Percentiles rank a stretch among this genome's conserved stretches.
phyloP scores from a whole-genome alignment of 2,113 vertebrate species.

The Forbesichthys agassizii region DNA sequence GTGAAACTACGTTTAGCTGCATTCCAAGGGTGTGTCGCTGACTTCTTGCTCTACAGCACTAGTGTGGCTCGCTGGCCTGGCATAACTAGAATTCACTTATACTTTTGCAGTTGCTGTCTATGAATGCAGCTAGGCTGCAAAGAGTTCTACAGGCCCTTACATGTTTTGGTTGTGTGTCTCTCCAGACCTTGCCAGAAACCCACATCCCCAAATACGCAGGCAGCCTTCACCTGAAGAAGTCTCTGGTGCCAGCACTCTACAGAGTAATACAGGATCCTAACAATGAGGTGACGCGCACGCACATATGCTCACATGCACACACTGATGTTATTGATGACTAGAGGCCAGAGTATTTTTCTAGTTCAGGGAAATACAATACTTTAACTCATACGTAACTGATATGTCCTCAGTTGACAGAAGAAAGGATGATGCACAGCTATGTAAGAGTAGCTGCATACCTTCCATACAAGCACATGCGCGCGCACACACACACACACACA shows the following conservation, averaged over 20 bases:
- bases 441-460: not conserved
- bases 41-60: too few relatives aligned
- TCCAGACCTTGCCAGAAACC: constrained; percentile 91
- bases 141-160: too few relatives aligned
- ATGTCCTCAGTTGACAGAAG: constrained; percentile 18
- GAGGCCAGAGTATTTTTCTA: not conserved
- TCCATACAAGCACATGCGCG: not conserved
- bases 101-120: too few relatives aligned
- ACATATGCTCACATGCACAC: constrained; percentile 1
- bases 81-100: too few relatives aligned
- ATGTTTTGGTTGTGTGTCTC: not conserved
- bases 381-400: constrained; percentile 27
- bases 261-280: constrained; percentile 92
- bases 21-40: too few relatives aligned
- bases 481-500: not conserved
- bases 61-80: too few relatives aligned
- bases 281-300: constrained; percentile 85
- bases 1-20: too few relatives aligned
- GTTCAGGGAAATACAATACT: constrained; percentile 19
- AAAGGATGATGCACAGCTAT: constrained; percentile 13
- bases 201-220: constrained; percentile 90
- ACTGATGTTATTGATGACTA: not conserved
- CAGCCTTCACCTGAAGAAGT: constrained; percentile 90
- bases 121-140: too few relatives aligned
- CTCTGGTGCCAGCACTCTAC: constrained; percentile 92